Conservation (phyloP, 2,797 vertebrate genomes). For the Distichodus sexfasciatus region DNA sequence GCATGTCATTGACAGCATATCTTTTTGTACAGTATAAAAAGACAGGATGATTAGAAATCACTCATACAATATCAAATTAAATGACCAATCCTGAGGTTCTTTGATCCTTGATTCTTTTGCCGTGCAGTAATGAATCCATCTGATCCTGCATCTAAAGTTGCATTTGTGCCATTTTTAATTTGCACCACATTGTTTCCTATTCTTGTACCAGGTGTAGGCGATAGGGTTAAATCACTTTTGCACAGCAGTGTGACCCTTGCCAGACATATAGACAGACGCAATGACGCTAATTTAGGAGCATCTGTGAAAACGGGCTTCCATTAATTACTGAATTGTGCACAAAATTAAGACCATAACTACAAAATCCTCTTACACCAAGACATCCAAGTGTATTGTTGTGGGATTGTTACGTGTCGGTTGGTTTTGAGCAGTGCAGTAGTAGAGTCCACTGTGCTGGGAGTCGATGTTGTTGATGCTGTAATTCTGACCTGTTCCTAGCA, state of each 20-base stretch:
- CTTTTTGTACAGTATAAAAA: too few relatives aligned
- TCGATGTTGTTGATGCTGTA: conserved; percentile 17
- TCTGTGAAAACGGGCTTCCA: too few relatives aligned
- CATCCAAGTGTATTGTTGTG: not conserved
- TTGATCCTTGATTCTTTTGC: conserved; percentile 2
- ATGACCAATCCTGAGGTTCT: not conserved
- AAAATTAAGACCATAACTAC: too few relatives aligned
- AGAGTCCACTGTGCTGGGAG: conserved; percentile 11
- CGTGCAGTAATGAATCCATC: conserved; percentile 16
- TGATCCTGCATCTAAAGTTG: not conserved
- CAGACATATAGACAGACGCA: too few relatives aligned
- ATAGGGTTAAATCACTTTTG: conserved; percentile 22
- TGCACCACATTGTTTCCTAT: not conserved
- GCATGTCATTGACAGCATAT: not conserved
- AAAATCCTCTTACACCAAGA: not conserved
- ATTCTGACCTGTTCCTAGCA: conserved; percentile 5
- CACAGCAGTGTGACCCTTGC: conserved; percentile 5
- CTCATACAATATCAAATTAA: not conserved
- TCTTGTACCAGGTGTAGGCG: conserved; percentile 30
- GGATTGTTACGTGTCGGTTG: conserved; percentile 2
- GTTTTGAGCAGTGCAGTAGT: conserved; percentile 30
- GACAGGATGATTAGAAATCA: too few relatives aligned
- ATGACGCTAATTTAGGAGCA: not conserved
- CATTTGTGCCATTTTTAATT: not conserved
- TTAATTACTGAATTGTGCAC: too few relatives aligned